These are phyloP conservation scores for Tautogolabrus adspersus DNA, from an alignment of 2,113 vertebrate species.

Conservation along the genomic window DNA sequence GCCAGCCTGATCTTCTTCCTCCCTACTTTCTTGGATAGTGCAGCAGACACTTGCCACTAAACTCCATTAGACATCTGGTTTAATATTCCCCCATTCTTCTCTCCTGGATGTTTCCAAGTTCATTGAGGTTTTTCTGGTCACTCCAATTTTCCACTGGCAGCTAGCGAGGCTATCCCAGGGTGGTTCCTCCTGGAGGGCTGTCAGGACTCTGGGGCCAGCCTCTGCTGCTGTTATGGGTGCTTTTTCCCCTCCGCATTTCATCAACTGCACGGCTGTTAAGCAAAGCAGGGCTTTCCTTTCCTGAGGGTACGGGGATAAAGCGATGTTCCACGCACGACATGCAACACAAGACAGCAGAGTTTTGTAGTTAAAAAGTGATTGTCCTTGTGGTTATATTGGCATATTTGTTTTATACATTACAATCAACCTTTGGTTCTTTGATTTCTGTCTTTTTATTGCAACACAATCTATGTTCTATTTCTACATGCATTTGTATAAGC, in stretches of 20 bases:
- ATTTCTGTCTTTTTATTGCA: not conserved
- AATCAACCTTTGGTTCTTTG: not conserved
- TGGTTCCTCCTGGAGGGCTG: conserved; percentile 84
- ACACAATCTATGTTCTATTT: not conserved
- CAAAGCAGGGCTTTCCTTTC: conserved; percentile 48
- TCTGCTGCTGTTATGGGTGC: conserved; percentile 73
- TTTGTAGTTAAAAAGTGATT: conserved; percentile 25
- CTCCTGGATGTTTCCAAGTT: conserved; percentile 83
- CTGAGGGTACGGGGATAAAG: conserved; percentile 13
- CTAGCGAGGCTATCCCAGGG: conserved; percentile 85
- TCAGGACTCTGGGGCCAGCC: conserved; percentile 80
- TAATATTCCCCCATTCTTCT: conserved; percentile 85
- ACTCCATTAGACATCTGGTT: conserved; percentile 88
- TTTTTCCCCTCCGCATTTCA: conserved; percentile 69
- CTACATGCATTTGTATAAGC: not conserved
- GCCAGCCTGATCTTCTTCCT: conserved; percentile 29
- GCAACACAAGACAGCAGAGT: conserved; percentile 26
- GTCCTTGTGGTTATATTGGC: conserved; percentile 9
- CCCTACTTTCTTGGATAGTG: conserved; percentile 70
- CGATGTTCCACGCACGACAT: conserved; percentile 18
- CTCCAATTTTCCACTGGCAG: conserved; percentile 89
- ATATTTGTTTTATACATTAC: conserved; percentile 16
- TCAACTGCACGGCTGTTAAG: conserved; percentile 62
- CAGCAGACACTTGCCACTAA: conserved; percentile 87
- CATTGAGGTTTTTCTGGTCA: conserved; percentile 87